phyloP scores from a whole-genome alignment of 2,113 vertebrate species.

The Aix galericulata region DNA sequence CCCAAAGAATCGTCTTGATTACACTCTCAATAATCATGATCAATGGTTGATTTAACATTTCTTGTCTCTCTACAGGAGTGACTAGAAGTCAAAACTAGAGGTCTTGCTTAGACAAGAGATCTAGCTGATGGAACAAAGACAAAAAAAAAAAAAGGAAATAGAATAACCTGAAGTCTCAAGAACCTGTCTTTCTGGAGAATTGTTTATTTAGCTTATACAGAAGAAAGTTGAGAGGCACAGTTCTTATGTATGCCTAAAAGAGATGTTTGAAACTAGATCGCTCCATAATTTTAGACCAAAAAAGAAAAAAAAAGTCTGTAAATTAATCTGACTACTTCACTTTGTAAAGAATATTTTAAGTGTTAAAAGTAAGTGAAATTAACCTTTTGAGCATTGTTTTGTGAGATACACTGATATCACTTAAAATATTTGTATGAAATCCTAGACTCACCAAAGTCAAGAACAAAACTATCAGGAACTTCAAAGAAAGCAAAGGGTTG shows the following conservation, averaged over 20 bases:
- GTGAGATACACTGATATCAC: neutral
- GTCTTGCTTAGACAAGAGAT: neutral
- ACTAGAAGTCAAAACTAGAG: neutral
- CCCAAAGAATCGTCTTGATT: neutral
- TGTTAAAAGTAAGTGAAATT: neutral
- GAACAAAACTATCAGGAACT: neutral
- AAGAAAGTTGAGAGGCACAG: neutral
- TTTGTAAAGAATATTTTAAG: neutral
- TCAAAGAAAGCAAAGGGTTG: slow-evolving; percentile 39
- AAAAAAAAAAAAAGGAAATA: neutral
- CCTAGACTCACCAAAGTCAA: neutral
- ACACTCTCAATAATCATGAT: neutral
- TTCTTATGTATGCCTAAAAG: neutral
- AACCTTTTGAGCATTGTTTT: neutral
- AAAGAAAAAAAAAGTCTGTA: neutral
- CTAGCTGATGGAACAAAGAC: neutral
- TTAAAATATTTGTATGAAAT: slow-evolving; percentile 27
- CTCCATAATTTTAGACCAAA: neutral
- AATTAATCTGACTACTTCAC: neutral
- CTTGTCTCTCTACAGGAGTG: neutral
- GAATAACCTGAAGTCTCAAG: neutral
- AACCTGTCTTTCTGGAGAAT: neutral
- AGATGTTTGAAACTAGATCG: neutral
- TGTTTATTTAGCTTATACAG: neutral
- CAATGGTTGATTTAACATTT: neutral